phyloP scores from a whole-genome alignment of 2,797 vertebrate species.

The Epinephelus awoara region DNA sequence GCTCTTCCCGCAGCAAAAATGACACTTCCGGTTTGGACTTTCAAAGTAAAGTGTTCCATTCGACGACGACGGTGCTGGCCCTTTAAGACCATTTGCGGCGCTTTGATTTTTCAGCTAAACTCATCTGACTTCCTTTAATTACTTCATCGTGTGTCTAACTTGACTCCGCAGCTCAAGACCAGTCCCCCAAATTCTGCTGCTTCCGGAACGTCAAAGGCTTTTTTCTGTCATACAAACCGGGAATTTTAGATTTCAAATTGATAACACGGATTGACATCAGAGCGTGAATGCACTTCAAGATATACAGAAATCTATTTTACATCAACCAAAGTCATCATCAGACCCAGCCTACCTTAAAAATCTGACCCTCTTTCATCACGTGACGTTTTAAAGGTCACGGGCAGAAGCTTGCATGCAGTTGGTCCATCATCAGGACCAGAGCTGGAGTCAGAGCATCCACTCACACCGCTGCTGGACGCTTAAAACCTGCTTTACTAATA shows the following conservation, averaged over 20 bases:
- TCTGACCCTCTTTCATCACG: constrained; percentile 51
- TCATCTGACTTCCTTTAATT: constrained; percentile 21
- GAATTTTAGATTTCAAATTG: constrained; percentile 7
- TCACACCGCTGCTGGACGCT: constrained; percentile 23
- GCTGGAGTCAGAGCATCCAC: constrained; percentile 60
- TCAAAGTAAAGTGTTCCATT: constrained; percentile 49
- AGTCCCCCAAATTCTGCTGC: constrained; percentile 57
- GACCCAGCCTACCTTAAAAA: constrained; percentile 23
- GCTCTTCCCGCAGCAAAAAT: constrained; percentile 16
- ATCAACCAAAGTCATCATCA: constrained; percentile 2
- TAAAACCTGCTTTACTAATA: neutral
- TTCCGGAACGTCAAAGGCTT: constrained; percentile 69
- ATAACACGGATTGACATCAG: neutral
- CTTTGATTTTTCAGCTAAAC: constrained; percentile 36
- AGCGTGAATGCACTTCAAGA: neutral
- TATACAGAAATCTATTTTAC: neutral
- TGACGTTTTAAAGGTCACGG: constrained; percentile 75
- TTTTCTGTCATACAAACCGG: constrained; percentile 1
- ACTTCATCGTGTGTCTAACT: constrained; percentile 3
- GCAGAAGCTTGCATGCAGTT: constrained; percentile 50
- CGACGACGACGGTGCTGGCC: accelerated
- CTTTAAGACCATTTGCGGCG: accelerated
- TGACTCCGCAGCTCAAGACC: constrained; percentile 45
- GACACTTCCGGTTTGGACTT: constrained; percentile 45
- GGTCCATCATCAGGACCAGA: constrained; percentile 71